Percentiles rank a stretch among this genome's conserved stretches.
Evolutionary conservation across 1,140 invertebrate genomes (phyloP).

Genomic region (Drosophila pachea): DNA sequence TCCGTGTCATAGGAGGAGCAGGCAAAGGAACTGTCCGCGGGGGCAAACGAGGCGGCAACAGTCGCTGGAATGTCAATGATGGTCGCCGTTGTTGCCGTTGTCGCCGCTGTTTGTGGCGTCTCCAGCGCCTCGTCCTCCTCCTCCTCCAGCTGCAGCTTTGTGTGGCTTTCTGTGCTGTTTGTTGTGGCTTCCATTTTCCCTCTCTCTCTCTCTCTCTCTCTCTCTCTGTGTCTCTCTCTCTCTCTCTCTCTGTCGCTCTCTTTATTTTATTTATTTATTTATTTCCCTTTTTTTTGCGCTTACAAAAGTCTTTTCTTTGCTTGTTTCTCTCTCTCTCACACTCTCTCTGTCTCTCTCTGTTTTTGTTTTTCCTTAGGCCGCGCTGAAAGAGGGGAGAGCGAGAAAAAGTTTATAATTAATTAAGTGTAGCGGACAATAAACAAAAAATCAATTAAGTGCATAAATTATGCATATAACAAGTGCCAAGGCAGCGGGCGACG

Average conservation of each 20-base stretch:
- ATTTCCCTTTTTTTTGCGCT: constrained; percentile 25
- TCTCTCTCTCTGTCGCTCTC: no score
- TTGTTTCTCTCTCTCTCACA: not conserved
- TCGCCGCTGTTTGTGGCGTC: constrained; percentile 13
- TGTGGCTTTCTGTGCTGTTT: constrained; percentile 47
- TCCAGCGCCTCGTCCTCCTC: constrained; percentile 15
- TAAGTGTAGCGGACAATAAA: constrained; percentile 65
- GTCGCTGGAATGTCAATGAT: constrained; percentile 76
- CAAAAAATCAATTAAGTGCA: constrained; percentile 75
- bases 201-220: no score
- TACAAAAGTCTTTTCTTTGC: constrained; percentile 44
- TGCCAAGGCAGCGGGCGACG: not conserved
- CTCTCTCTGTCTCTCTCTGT: not conserved
- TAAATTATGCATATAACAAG: constrained; percentile 72
- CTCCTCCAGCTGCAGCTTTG: constrained; percentile 56
- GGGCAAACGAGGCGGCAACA: constrained; percentile 20
- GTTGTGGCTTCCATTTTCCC: constrained; percentile 29
- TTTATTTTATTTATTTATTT: not conserved
- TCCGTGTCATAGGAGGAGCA: constrained; percentile 71
- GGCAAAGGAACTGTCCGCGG: constrained; percentile 17
- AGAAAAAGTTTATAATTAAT: constrained; percentile 66
- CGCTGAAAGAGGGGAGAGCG: constrained; percentile 17
- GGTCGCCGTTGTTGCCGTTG: constrained; percentile 38
- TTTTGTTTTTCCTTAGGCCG: constrained; percentile 1
- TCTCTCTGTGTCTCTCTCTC: no score